Percentiles rank a stretch among this genome's conserved stretches.
phyloP scores from a whole-genome alignment of 2,113 vertebrate genomes.

The Periophthalmodon schlosseri region DNA sequence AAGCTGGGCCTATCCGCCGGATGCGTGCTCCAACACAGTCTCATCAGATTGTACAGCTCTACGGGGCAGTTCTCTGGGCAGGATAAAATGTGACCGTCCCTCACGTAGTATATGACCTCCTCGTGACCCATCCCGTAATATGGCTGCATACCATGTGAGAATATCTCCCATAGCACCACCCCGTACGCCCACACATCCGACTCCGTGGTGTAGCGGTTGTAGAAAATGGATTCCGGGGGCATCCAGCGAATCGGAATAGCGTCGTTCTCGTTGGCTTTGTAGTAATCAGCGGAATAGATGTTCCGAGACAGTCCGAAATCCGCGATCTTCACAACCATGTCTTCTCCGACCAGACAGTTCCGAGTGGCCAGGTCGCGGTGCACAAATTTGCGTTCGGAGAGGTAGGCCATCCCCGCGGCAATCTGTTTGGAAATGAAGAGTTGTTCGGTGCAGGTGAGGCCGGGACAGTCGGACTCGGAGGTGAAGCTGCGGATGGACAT shows the following conservation, averaged over 20 bases:
- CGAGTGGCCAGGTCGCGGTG: conserved; percentile 95
- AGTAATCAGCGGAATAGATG: conserved; percentile 97
- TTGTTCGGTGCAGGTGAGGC: conserved; percentile 85
- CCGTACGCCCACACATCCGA: conserved; percentile 98
- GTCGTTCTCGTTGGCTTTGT: conserved; percentile 96
- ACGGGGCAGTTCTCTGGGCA: conserved; percentile 90
- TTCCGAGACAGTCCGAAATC: conserved; percentile 97
- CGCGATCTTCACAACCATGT: conserved; percentile 95
- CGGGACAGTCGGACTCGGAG: conserved; percentile 65
- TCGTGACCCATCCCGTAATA: conserved; percentile 98
- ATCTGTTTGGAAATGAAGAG: conserved; percentile 93
- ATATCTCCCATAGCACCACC: conserved; percentile 97
- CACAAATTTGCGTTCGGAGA: conserved; percentile 96
- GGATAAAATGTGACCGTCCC: conserved; percentile 92
- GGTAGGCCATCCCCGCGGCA: conserved; percentile 93
- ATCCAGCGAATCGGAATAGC: conserved; percentile 99
- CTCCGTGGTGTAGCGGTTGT: conserved; percentile 96
- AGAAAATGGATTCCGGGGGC: conserved; percentile 98
- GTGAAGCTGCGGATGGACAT: conserved; percentile 64
- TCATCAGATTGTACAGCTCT: conserved; percentile 97
- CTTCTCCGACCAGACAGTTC: conserved; percentile 94
- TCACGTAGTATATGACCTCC: conserved; percentile 96
- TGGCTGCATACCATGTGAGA: conserved; percentile 96
- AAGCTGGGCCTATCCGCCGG: conserved; percentile 90
- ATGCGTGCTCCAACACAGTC: conserved; percentile 92